These are phyloP conservation scores for Tonatia bakeri DNA, from an alignment of 2,113 vertebrate species.

Conservation along the genomic window DNA sequence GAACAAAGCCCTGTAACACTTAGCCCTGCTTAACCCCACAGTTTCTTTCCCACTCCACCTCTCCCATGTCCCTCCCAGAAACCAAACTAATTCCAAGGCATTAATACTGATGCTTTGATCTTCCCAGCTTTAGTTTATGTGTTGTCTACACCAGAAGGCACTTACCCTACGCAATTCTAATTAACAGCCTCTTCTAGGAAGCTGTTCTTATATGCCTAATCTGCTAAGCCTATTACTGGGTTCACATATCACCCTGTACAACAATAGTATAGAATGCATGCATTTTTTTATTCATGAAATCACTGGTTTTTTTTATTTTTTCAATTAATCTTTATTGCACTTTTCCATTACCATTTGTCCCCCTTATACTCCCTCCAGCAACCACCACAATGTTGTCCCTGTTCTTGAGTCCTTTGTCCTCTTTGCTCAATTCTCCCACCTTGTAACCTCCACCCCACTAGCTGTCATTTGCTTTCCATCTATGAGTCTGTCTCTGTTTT, in stretches of 20 bases:
- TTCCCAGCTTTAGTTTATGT: not conserved
- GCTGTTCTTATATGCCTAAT: not conserved
- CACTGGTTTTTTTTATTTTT: not conserved
- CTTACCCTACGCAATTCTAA: not conserved
- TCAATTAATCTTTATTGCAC: too few species aligned
- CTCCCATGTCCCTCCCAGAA: not conserved
- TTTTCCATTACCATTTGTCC: too few species aligned
- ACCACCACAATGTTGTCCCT: too few species aligned
- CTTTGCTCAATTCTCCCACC: too few species aligned
- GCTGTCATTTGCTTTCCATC: too few species aligned
- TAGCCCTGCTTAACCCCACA: not conserved
- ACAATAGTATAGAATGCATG: not conserved
- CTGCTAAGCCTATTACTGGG: not conserved
- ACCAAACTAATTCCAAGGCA: not conserved
- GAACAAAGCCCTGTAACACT: not conserved
- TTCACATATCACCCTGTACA: not conserved
- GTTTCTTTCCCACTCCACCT: not conserved
- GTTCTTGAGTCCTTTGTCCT: too few species aligned
- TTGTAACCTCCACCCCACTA: too few species aligned
- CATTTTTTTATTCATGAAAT: not conserved
- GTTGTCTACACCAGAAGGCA: not conserved
- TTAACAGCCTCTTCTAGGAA: not conserved
- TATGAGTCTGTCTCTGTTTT: too few species aligned
- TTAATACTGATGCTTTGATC: not conserved
- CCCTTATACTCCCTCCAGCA: too few species aligned